Evolutionary conservation across 2,888 invertebrate genomes (phyloP).

Genomic region (Tenthredo amoena): DNA sequence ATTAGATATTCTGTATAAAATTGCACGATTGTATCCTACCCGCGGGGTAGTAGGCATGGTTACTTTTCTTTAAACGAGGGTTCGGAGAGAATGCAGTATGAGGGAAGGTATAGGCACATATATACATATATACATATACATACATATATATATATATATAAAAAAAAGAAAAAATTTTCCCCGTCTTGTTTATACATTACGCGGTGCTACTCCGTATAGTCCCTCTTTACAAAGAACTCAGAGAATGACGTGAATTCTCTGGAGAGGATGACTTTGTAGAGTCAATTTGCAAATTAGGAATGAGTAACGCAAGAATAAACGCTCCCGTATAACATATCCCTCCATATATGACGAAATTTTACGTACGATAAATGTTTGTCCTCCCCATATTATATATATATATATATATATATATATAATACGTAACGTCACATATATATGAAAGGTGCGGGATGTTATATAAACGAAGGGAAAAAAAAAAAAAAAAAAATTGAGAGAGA

Average conservation of each 20-base stretch:
- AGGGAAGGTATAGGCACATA: not conserved
- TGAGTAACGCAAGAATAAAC: not conserved
- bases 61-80: not conserved
- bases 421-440: no score
- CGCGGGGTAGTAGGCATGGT: not conserved
- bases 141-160: not conserved
- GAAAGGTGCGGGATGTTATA: no score
- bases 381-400: not conserved
- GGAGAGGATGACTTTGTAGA: not conserved
- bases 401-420: no score
- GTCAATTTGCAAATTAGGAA: conserved; percentile 41
- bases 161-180: not conserved
- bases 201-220: not conserved
- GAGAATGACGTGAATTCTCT: conserved; percentile 3
- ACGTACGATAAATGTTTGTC: not conserved
- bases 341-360: not conserved
- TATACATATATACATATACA: not conserved
- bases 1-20: not conserved
- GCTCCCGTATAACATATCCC: not conserved
- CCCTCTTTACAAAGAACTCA: not conserved
- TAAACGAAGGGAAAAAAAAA: no score
- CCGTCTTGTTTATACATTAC: conserved; percentile 6
- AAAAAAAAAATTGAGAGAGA: no score
- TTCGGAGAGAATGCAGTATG: not conserved
- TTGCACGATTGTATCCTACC: not conserved